Evolutionary conservation across 1,140 invertebrate genomes (phyloP), one percentile per base, ranked within the genome.

Genomic region (Zaprionus nigranus): DNA sequence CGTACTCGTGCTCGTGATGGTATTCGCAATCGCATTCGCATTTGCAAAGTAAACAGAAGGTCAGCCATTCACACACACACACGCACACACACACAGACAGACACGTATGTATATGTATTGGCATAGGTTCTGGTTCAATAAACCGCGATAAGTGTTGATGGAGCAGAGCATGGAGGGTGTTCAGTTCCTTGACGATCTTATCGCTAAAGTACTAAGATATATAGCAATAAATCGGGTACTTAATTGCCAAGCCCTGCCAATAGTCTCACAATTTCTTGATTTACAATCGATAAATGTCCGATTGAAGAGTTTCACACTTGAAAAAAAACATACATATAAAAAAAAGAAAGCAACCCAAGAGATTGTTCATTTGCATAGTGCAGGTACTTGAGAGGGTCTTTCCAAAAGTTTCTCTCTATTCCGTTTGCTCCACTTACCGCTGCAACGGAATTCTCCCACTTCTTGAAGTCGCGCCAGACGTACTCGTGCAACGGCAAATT

Each of bases 381-480:
- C 40, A 43, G n/a, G 40, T 17, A 9, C 40, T n/a, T 2, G 13
- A 43, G 15, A 7, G n/a, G 40, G 40, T 43, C n/a, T 43, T 43
- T 17, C 4, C 15, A 12, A 38, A 38, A 38, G 59, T 20, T 57
- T 46, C 22, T 43, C 51, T n/a, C n/a, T 7, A 12, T n/a, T 17
- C 1, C 5, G 4, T 43, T 43, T 17, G n/a, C 40, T 17, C 7
- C 78, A 94, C 94, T 94, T 91, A 96, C 96, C 83, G 95, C 74
- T 22, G 95, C 94, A 0, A 94, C 94, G 67, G 94, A 93, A 54
- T 96, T 93, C 0, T 94, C 93, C 93, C 94, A 96, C 85, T 93
- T 94, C 2, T 95, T 94, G 13, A 95, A 76, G 81, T 95, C 94
- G 22, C 94, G 90, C 95, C 95, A 96, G 1, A 96, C 87, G 68